Conservation (phyloP, 2,113 vertebrate genomes). For the Misgurnus anguillicaudatus region DNA sequence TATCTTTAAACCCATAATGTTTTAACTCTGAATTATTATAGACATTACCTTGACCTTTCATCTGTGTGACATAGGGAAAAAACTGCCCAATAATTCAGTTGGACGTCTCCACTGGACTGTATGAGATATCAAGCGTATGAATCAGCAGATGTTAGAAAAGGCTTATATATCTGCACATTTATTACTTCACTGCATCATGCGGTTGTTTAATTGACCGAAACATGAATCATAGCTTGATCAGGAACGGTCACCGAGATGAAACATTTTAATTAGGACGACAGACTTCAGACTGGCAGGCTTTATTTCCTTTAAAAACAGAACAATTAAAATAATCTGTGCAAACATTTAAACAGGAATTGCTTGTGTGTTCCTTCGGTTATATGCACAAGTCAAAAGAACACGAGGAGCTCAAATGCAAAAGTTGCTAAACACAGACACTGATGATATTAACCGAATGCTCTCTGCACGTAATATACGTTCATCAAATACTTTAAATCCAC, state of each 20-base stretch:
- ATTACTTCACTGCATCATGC: constrained; percentile 32
- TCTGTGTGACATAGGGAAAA: not conserved
- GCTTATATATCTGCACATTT: constrained; percentile 40
- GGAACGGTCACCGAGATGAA: constrained; percentile 58
- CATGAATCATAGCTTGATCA: constrained; percentile 28
- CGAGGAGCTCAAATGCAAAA: too few species aligned
- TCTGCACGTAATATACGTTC: too few species aligned
- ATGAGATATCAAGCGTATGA: not conserved
- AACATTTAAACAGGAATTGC: constrained; percentile 43
- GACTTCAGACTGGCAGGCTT: constrained; percentile 52
- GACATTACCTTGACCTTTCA: not conserved
- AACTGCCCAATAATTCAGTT: not conserved
- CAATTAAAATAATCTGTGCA: constrained; percentile 23
- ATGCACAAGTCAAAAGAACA: not conserved
- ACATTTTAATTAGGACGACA: constrained; percentile 61
- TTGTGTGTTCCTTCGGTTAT: too few species aligned
- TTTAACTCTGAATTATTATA: not conserved
- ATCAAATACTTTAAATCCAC: too few species aligned
- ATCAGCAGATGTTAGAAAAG: constrained; percentile 21
- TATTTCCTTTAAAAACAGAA: constrained; percentile 29
- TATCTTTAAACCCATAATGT: too few species aligned
- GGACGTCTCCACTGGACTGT: not conserved
- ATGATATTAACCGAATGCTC: too few species aligned
- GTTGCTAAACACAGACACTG: too few species aligned
- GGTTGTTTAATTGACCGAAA: constrained; percentile 29